phyloP scores from a whole-genome alignment of 2,797 vertebrate genomes.

The Microctenopoma lineatum region DNA sequence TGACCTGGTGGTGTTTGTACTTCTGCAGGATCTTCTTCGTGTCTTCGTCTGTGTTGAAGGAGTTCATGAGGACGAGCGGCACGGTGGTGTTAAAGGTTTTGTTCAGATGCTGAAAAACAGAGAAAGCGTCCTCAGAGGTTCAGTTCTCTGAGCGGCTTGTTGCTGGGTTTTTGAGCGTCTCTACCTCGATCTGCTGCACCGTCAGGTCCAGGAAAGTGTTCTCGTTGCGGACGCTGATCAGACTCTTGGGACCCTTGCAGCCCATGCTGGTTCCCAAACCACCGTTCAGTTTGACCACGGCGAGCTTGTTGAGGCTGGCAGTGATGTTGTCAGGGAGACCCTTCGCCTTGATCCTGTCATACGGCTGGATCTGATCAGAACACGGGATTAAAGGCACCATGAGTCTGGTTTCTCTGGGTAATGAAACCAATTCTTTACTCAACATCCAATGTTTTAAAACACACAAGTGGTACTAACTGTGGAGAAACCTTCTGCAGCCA shows the following conservation, averaged over 20 bases:
- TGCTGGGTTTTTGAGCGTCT: no score
- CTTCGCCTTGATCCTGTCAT: conserved; percentile 87
- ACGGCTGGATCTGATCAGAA: conserved; percentile 88
- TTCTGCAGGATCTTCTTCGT: conserved; percentile 93
- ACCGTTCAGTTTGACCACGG: conserved; percentile 96
- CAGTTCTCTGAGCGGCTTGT: fast-evolving
- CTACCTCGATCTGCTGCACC: conserved; percentile 96
- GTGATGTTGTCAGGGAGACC: conserved; percentile 87
- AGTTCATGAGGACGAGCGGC: conserved; percentile 87
- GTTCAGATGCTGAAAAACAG: conserved; percentile 90
- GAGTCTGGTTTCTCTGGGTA: background rate
- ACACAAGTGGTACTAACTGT: no score
- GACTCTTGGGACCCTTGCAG: conserved; percentile 96
- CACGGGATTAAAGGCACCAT: background rate
- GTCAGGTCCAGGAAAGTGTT: conserved; percentile 98
- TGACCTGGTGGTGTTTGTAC: conserved; percentile 89
- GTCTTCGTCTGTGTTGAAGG: conserved; percentile 93
- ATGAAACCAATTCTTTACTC: no score
- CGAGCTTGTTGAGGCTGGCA: conserved; percentile 91
- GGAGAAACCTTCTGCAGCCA: no score
- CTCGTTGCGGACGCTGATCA: conserved; percentile 97
- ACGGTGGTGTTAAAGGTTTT: conserved; percentile 91
- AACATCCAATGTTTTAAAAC: no score
- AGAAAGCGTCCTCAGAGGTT: background rate
- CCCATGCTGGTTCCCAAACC: conserved; percentile 98